Percentiles rank a stretch among this genome's conserved stretches.
Evolutionary conservation across 2,888 invertebrate genomes (phyloP).

Genomic region (Noctuana brunneofusca): DNA sequence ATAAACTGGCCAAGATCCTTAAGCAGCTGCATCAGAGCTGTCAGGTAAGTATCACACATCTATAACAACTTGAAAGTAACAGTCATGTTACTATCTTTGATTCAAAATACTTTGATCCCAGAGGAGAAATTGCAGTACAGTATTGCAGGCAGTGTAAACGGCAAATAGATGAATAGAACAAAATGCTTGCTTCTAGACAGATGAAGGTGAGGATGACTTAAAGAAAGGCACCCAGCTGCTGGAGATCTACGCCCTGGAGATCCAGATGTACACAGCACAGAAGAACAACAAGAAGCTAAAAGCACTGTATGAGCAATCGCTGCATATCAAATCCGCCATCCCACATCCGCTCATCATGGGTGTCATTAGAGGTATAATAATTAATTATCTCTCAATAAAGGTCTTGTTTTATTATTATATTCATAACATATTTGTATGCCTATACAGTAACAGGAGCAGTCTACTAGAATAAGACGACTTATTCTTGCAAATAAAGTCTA

Average conservation of each 20-base stretch:
- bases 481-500: too few species aligned
- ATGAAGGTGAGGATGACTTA: constrained; percentile 98
- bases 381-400: not conserved
- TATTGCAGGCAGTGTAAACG: too few species aligned
- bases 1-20: constrained; percentile 96
- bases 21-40: constrained; percentile 99
- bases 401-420: too few species aligned
- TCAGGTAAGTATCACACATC: constrained; percentile 83
- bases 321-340: constrained; percentile 99
- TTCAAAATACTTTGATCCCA: too few species aligned
- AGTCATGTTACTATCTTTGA: too few species aligned
- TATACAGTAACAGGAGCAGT: too few species aligned
- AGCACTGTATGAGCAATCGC: constrained; percentile 97
- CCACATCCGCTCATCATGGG: constrained; percentile 99
- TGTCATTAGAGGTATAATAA: constrained; percentile 92
- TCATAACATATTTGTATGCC: too few species aligned
- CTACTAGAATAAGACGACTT: too few species aligned
- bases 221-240: constrained; percentile 98
- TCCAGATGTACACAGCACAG: constrained; percentile 99
- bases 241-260: constrained; percentile 99
- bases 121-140: too few species aligned
- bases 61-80: not conserved
- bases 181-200: constrained; percentile 84
- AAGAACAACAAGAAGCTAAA: constrained; percentile 99
- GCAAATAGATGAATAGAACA: too few species aligned